A percentile compares a stretch with the other conserved stretches of the same genome.
These are phyloP conservation scores for Ametastegia equiseti DNA, from an alignment of 2,888 invertebrate genomes.

Conservation along the genomic window DNA sequence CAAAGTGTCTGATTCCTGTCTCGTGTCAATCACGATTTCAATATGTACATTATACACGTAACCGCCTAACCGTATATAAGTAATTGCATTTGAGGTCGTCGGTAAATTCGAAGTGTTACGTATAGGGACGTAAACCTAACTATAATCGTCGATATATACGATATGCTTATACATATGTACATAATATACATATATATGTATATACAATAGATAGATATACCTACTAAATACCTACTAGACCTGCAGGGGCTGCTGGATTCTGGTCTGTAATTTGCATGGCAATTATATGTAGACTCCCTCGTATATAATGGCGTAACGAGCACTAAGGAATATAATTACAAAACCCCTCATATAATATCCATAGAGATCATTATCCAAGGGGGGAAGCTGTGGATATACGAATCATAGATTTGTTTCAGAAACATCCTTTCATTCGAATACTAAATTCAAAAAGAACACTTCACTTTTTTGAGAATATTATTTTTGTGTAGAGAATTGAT, in stretches of 20 bases:
- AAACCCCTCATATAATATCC: too few species aligned
- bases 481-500: too few species aligned
- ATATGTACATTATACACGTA: not conserved
- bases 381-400: too few species aligned
- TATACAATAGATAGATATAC: not conserved
- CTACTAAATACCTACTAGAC: not conserved
- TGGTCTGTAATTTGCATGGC: not conserved
- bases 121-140: too few species aligned
- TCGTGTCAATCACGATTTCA: slow-evolving; percentile 41
- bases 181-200: not conserved
- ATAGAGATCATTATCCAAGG: too few species aligned
- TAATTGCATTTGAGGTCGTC: slow-evolving; percentile 21
- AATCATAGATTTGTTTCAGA: too few species aligned
- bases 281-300: not conserved
- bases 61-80: not conserved
- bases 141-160: not conserved
- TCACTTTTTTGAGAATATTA: too few species aligned
- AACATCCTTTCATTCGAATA: too few species aligned
- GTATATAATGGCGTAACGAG: not conserved
- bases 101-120: not conserved
- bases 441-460: too few species aligned
- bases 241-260: not conserved
- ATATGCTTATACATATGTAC: not conserved
- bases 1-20: slow-evolving; percentile 1
- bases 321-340: not conserved